Evolutionary conservation across 1,140 invertebrate genomes (phyloP).

Genomic region (Drosophila nigromelanica): DNA sequence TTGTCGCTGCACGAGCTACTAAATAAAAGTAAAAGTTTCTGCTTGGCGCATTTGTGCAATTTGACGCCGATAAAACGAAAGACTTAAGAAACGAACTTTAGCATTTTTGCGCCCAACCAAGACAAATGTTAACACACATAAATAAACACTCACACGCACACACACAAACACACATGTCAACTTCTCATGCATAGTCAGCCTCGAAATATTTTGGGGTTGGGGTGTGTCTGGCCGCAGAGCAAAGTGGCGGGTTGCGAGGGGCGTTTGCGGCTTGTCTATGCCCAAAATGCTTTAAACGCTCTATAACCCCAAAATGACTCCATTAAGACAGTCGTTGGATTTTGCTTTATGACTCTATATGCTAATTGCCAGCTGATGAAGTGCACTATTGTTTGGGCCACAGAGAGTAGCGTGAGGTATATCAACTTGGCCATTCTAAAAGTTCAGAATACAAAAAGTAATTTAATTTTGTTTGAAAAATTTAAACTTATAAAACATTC

Average conservation of each 20-base stretch:
- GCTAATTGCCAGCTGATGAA: constrained; percentile 64
- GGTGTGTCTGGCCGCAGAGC: neutral
- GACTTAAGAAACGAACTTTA: constrained; percentile 76
- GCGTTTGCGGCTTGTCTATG: constrained; percentile 3
- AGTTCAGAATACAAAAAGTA: too few species aligned
- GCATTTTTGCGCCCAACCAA: constrained; percentile 40
- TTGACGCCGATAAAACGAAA: constrained; percentile 58
- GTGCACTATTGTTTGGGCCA: constrained; percentile 38
- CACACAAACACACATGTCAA: neutral
- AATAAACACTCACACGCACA: neutral
- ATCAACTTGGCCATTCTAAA: neutral
- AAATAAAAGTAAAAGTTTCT: constrained; percentile 52
- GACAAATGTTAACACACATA: constrained; percentile 5
- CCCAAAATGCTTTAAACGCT: constrained; percentile 36
- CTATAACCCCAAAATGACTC: constrained; percentile 51
- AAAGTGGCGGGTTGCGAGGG: neutral
- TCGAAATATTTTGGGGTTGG: constrained; percentile 2
- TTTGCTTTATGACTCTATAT: constrained; percentile 45
- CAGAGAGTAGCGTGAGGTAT: neutral
- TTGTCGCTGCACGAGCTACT: constrained; percentile 15
- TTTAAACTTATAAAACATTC: too few species aligned
- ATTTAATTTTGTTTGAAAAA: too few species aligned
- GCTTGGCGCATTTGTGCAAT: constrained; percentile 54
- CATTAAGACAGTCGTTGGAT: constrained; percentile 54
- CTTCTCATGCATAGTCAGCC: constrained; percentile 29